phyloP scores from a whole-genome alignment of 53 echinoderm and acorn worm genomes.

The Patiria pectinifera region DNA sequence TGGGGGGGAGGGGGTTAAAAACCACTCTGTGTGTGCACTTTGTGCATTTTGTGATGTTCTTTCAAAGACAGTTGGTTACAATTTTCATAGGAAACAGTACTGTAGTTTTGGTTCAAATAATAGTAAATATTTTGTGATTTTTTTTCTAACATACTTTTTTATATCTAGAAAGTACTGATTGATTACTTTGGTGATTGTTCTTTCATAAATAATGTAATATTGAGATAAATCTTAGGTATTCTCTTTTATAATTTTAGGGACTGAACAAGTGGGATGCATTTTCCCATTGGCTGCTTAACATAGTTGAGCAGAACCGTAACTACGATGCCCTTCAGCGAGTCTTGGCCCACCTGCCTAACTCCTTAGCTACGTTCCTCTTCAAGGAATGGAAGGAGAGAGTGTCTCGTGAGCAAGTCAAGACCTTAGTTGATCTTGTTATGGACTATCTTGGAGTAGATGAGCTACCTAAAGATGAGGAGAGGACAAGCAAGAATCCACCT shows the following conservation, averaged over 20 bases:
- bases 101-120: too few relatives aligned
- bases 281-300: constrained; percentile 86
- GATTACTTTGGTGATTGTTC: too few relatives aligned
- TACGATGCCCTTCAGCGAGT: constrained; percentile 77
- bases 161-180: too few relatives aligned
- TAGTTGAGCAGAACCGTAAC: constrained; percentile 78
- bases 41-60: too few relatives aligned
- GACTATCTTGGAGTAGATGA: constrained; percentile 73
- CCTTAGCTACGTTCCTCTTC: constrained; percentile 73
- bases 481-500: constrained; percentile 75
- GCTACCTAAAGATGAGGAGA: constrained; percentile 49
- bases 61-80: too few relatives aligned
- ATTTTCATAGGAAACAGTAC: too few relatives aligned
- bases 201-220: too few relatives aligned
- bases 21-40: too few relatives aligned
- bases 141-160: too few relatives aligned
- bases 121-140: too few relatives aligned
- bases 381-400: constrained; percentile 86
- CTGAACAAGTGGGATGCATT: constrained; percentile 74
- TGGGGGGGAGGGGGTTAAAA: too few relatives aligned
- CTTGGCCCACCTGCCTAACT: constrained; percentile 70
- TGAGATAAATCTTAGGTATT: neutral
- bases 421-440: constrained; percentile 68
- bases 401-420: constrained; percentile 65
- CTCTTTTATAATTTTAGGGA: constrained; percentile 48